Conservation (phyloP, 2,888 invertebrate genomes). For the Camptogramma bilineatum region DNA sequence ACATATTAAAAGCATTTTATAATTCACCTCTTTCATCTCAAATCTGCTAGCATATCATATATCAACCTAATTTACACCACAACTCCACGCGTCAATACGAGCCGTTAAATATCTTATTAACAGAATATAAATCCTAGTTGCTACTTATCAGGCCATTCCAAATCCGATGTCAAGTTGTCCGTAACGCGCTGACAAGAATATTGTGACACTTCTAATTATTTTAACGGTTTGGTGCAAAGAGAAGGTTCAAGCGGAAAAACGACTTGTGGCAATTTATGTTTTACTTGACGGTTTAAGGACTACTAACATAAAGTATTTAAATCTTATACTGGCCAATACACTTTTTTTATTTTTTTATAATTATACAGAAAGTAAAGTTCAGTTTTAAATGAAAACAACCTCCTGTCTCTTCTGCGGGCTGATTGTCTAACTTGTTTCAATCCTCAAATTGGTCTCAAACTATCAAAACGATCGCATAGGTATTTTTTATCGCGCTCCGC, state of each 20-base stretch:
- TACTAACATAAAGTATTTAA: no score
- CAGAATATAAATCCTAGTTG: slow-evolving; percentile 56
- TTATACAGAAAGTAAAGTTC: no score
- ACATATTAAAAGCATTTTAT: no score
- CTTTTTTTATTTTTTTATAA: no score
- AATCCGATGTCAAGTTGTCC: slow-evolving; percentile 72
- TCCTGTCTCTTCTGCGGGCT: no score
- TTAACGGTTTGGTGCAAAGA: slow-evolving; percentile 49
- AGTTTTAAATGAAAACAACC: no score
- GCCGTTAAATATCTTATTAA: slow-evolving; percentile 60
- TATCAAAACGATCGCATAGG: no score
- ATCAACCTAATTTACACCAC: slow-evolving; percentile 20
- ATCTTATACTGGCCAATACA: no score
- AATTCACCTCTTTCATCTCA: neutral
- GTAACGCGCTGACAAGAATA: slow-evolving; percentile 70
- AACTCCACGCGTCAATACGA: slow-evolving; percentile 31
- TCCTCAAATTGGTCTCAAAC: no score
- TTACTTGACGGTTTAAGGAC: neutral
- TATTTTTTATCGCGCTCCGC: no score
- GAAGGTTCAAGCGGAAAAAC: slow-evolving; percentile 49
- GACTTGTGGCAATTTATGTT: neutral
- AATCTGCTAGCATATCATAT: slow-evolving; percentile 7
- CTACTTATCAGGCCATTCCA: slow-evolving; percentile 64
- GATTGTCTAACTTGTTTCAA: no score
- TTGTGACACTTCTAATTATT: slow-evolving; percentile 81